Percentiles rank a stretch among this genome's conserved stretches.
phyloP scores from a whole-genome alignment of 2,797 vertebrate species.

The Netta rufina region DNA sequence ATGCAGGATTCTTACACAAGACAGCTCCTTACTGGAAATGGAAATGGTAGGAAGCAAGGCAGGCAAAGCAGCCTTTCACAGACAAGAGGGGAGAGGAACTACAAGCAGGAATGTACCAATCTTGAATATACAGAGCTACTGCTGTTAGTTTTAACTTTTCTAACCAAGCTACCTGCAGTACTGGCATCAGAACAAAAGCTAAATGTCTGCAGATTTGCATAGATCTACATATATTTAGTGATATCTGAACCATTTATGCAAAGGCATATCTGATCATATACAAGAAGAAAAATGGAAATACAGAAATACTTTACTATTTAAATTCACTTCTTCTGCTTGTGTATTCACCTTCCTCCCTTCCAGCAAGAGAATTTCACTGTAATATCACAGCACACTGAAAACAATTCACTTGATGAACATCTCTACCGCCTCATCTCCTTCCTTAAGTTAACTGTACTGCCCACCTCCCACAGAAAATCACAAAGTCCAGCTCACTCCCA shows the following conservation, averaged over 20 bases:
- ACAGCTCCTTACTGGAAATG: background rate
- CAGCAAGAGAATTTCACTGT: background rate
- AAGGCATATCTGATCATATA: background rate
- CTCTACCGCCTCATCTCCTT: background rate
- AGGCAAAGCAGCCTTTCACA: background rate
- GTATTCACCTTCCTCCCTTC: background rate
- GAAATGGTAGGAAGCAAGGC: background rate
- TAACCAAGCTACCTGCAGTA: background rate
- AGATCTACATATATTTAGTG: background rate
- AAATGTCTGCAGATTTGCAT: background rate
- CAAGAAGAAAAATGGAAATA: background rate
- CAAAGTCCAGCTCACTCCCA: background rate
- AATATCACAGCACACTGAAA: background rate
- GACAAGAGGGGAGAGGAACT: background rate
- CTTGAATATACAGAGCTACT: background rate
- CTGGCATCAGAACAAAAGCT: background rate
- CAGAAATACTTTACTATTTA: background rate
- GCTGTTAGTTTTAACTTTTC: background rate
- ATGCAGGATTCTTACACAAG: background rate
- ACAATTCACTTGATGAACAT: background rate
- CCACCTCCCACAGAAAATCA: background rate
- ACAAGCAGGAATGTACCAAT: background rate
- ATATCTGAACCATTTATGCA: background rate
- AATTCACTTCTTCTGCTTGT: background rate
- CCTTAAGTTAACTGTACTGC: background rate